Evolutionary conservation across 2,113 vertebrate species (phyloP).

Genomic region (Muntiacus muntjak): DNA sequence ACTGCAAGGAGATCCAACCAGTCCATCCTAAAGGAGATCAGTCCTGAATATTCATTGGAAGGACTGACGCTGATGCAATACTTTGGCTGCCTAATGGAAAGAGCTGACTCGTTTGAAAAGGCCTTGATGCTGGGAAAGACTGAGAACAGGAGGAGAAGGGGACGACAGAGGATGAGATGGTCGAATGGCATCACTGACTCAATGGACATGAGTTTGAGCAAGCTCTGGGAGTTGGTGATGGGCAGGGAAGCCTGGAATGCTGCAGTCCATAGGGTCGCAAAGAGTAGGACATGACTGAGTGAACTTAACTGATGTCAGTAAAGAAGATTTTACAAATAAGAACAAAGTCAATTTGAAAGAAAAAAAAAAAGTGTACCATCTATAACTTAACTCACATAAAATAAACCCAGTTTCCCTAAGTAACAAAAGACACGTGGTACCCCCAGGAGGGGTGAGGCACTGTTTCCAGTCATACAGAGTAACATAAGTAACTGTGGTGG

Average conservation of each 20-base stretch:
- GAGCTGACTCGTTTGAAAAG: neutral
- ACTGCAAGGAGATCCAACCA: neutral
- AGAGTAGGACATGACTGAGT: neutral
- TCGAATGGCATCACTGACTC: neutral
- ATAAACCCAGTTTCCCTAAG: neutral
- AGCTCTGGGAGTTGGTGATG: neutral
- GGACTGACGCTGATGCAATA: neutral
- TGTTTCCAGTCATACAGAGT: neutral
- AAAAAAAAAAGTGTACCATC: neutral
- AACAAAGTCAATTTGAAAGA: neutral
- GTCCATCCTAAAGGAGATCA: neutral
- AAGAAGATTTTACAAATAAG: neutral
- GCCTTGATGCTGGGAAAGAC: neutral
- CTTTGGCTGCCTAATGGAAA: neutral
- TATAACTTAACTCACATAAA: neutral
- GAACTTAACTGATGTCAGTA: neutral
- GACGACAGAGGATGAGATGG: neutral
- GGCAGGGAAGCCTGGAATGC: neutral
- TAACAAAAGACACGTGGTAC: neutral
- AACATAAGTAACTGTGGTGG: neutral
- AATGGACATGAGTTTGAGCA: neutral
- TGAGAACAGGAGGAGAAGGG: neutral
- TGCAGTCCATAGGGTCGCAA: neutral
- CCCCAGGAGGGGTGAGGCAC: neutral
- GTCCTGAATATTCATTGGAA: neutral